Evolutionary conservation across 2,797 vertebrate genomes (phyloP), one percentile per base, ranked within the genome.

Genomic region (Mastacembelus armatus): DNA sequence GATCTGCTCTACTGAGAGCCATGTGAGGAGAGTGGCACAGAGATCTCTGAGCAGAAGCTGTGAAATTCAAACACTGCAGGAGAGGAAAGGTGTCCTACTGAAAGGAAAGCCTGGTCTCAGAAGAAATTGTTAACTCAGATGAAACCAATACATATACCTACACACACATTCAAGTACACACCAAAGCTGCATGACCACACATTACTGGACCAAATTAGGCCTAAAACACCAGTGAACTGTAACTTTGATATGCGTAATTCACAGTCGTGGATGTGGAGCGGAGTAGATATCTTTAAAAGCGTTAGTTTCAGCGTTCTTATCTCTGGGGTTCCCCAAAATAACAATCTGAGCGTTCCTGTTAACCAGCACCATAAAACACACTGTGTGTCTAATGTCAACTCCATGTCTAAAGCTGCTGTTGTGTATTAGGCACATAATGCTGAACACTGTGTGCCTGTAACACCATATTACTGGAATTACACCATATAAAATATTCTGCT

Each of bases 61-160:
- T 68, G 54, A 71, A 74, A 74, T 71, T 59, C 38, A 52, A 36
- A 24, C 54, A 4, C 80, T 69, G 54, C 51, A 60, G 76, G 56
- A 49, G 27, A 57, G 61, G 60, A 55, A 44, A 61, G 38, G 42
- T 51, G 55, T 7, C 40, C 22, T 5, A 12, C 26, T 29, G 40
- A 51, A 60, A 62, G 35, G 21, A 66, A 54, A 59, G 38, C 29
- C 49, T 62, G 27, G 26, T 65, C 51, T 67, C 39, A 14, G 44
- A 55, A 44, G 45, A 30, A 66, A 32, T 12, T 0, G 10, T 75
- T 66, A 66, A 69, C 69, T 54, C 15, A 67, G 64, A 77, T 67
- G 80, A 66, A 71, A 62, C 35, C 6, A 21, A n/a, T 12, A 27
- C 43, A 38, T 7, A 52, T 33, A 27, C 63, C 15, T 4, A 43